Percentiles rank a stretch among this genome's conserved stretches.
Evolutionary conservation across 2,888 invertebrate genomes (phyloP).

Genomic region (Chelonus formosanus): DNA sequence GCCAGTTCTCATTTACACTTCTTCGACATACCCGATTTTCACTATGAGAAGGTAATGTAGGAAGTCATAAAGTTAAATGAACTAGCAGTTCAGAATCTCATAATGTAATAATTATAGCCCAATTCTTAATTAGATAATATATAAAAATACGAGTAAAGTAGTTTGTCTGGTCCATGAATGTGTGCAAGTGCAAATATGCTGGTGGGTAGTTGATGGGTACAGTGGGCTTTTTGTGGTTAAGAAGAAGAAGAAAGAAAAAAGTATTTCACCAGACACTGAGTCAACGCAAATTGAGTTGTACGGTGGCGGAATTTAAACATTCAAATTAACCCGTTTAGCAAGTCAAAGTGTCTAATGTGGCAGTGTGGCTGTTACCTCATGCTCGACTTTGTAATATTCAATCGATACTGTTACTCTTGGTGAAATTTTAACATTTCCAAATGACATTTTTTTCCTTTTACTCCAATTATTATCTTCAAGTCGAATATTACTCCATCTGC

Average conservation of each 20-base stretch:
- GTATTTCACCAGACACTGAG: constrained; percentile 55
- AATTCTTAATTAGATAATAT: constrained; percentile 47
- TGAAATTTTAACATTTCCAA: too few species aligned
- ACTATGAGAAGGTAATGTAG: constrained; percentile 1
- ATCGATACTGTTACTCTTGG: constrained; percentile 47
- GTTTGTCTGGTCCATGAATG: constrained; percentile 5
- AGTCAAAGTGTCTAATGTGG: constrained; percentile 60
- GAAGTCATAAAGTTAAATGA: constrained; percentile 24
- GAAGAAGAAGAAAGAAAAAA: constrained; percentile 38
- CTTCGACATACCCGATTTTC: constrained; percentile 17
- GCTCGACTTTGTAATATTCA: constrained; percentile 48
- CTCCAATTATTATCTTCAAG: too few species aligned
- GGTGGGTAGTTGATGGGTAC: background rate
- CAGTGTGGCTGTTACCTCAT: constrained; percentile 29
- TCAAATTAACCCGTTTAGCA: constrained; percentile 63
- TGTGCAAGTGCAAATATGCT: background rate
- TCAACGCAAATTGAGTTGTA: constrained; percentile 61
- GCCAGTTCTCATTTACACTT: constrained; percentile 44
- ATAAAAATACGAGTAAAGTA: constrained; percentile 42
- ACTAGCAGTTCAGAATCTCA: background rate
- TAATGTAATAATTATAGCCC: constrained; percentile 44
- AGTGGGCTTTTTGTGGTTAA: constrained; percentile 10
- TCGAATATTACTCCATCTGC: too few species aligned
- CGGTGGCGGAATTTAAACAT: constrained; percentile 60
- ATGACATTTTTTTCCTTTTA: too few species aligned